These are phyloP conservation scores for Chaetodon trifascialis DNA, from an alignment of 2,113 vertebrate genomes.

Conservation along the genomic window DNA sequence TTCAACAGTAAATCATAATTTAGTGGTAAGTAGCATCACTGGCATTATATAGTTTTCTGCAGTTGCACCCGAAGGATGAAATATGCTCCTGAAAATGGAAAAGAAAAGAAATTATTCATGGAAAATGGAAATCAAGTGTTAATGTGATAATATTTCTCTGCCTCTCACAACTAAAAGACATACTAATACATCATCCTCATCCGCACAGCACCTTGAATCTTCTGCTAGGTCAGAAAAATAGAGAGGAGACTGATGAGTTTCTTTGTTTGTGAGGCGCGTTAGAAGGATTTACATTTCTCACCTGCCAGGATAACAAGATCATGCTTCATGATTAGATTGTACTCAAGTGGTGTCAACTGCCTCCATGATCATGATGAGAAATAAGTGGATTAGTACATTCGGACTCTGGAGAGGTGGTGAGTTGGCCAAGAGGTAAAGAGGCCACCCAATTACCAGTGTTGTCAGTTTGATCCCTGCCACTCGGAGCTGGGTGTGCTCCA, in stretches of 20 bases:
- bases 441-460: slow-evolving; percentile 58
- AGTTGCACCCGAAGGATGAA: slow-evolving; percentile 68
- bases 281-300: slow-evolving; percentile 67
- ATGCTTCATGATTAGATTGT: slow-evolving; percentile 66
- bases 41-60: slow-evolving; percentile 53
- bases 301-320: slow-evolving; percentile 51
- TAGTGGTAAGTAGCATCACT: slow-evolving; percentile 49
- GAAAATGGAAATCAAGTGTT: slow-evolving; percentile 81
- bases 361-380: slow-evolving; percentile 40
- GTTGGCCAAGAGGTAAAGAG: slow-evolving; percentile 48
- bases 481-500: slow-evolving; percentile 20
- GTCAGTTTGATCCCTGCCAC: slow-evolving; percentile 57
- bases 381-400: slow-evolving; percentile 55
- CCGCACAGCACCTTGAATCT: slow-evolving; percentile 53
- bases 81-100: slow-evolving; percentile 63
- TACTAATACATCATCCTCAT: slow-evolving; percentile 67
- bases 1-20: slow-evolving; percentile 70
- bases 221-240: slow-evolving; percentile 50
- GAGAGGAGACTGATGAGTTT: slow-evolving; percentile 46
- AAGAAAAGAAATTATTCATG: slow-evolving; percentile 78
- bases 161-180: slow-evolving; percentile 71
- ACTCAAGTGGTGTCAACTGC: slow-evolving; percentile 54
- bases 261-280: slow-evolving; percentile 49
- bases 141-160: slow-evolving; percentile 80
- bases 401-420: slow-evolving; percentile 42